Evolutionary conservation across 2,797 vertebrate genomes (phyloP).

Genomic region (Rhodeus uyekii): DNA sequence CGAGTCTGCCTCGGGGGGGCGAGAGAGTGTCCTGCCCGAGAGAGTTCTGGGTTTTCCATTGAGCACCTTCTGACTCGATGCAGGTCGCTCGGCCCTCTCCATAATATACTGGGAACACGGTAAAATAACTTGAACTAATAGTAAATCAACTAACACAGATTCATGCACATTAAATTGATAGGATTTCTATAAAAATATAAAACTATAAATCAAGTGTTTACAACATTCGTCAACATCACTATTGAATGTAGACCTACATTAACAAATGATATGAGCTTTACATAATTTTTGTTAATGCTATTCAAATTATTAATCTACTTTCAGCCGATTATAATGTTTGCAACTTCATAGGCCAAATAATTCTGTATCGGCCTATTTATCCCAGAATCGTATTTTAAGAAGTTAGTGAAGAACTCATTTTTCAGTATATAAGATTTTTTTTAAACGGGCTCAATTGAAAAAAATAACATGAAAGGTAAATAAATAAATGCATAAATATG

Average conservation of each 20-base stretch:
- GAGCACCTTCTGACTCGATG: constrained; percentile 3
- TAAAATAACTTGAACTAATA: background rate
- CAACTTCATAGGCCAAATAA: background rate
- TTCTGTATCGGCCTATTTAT: background rate
- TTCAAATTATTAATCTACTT: background rate
- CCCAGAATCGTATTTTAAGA: background rate
- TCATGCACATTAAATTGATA: background rate
- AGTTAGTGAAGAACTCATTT: background rate
- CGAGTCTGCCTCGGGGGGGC: constrained; percentile 60
- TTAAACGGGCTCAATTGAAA: background rate
- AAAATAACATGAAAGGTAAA: background rate
- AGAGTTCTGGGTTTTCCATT: constrained; percentile 17
- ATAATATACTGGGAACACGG: background rate
- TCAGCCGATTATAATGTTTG: background rate
- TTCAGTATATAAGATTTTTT: background rate
- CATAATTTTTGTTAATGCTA: background rate
- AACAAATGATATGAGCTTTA: background rate
- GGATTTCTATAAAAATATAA: background rate
- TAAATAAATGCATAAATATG: background rate
- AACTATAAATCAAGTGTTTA: background rate
- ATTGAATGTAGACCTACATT: background rate
- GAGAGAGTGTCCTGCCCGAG: constrained; percentile 46
- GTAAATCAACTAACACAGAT: background rate
- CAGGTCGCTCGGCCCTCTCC: background rate
- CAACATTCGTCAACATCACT: background rate